Base-by-base conservation (phyloP, 2,113 vertebrate genomes). In the Platycercus adscitus region DNA sequence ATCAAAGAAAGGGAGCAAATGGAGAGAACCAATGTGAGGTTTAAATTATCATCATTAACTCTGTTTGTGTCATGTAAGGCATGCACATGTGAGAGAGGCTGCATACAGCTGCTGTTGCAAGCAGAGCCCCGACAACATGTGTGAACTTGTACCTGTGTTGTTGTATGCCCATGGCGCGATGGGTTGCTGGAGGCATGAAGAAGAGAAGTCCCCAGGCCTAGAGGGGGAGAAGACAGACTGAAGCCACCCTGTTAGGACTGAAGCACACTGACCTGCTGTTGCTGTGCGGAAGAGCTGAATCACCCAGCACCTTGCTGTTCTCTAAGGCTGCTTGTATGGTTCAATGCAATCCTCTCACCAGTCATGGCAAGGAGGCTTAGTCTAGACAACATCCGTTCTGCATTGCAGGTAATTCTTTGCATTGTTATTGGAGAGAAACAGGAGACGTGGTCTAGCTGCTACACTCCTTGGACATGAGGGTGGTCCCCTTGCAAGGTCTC, bases 71-170 rank as follows among this genome's bases (percentile, higher is more conserved):
- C 37, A 8, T 11, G 17, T 17, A 47, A 64, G 14, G 29, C 26
- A 15, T 2, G 13, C 20, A 17, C 3, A 3, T 1, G 3, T 35
- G 61, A 71, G 60, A 69, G 35, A 70, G 17, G 46, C 47, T 65
- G 52, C 25, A 5, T 1, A 4, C 23, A 37, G 71, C n/a, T 71
- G 68, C 49, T 44, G 66, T 68, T 49, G 50, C 23, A 17, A 29
- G 26, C 26, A 10, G 56, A 58, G 23, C 19, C 31, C 8, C 8
- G 35, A 7, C 4, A 21, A 16, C 0, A 1, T 6, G 14, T 18
- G 1, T 26, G 75, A 9, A 1, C 17, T 35, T 1, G 1, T 0
- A 3, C 13, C n/a, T 26, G 1, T n/a, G 52, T 15, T 29, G 29
- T 18, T 25, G 17, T 28, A 2, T 17, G 41, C 60, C 66, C 2